Evolutionary conservation across 2,888 invertebrate species (phyloP), one percentile per base, ranked within the genome.

Genomic region (Agrypnus murinus): DNA sequence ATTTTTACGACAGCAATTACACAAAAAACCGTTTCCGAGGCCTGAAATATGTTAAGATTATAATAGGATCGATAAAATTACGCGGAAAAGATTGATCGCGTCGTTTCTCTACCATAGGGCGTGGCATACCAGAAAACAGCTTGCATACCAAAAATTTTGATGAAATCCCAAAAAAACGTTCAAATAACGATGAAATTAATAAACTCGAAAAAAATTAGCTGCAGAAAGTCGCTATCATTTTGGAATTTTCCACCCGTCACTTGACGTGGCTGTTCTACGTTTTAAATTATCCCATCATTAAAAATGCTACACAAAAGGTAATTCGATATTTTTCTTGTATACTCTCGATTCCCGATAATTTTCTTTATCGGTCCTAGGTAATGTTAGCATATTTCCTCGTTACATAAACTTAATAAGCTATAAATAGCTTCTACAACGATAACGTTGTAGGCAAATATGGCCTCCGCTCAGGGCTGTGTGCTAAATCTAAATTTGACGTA

Each of bases 1-100:
- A 82, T 84, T 85, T 85, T 85, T 85, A 83, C 83, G 81, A 83
- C 80, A 80, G 76, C 81, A 79, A 82, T 80, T 80, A 77, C 78
- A 79, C 76, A 78, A 78, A 55, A 78, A 75, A 69, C 72, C 80
- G 79, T 79, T 80, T 77, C 69, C 78, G 80, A 80, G 78, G 81
- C 82, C 82, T 77, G 83, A 83, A 84, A 81, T 82, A 84, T 82
- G 82, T 82, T 82, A 80, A 82, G 78, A 78, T 78, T 77, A 76
- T 75, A 75, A 77, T 77, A 77, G 75, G 75, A 72, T 65, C 71
- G 69, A 43, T 69, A 31, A 58, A 12, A 38, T n/a, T 19, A 25
- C 58, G 58, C 32, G 70, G 71, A 50, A 58, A 40, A 31, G 36
- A 45, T 57, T 38, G 43, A 65, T 57, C 45, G 40, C 69, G 17